Conservation (phyloP, 2,888 invertebrate genomes). For the Chorisops tibialis region DNA sequence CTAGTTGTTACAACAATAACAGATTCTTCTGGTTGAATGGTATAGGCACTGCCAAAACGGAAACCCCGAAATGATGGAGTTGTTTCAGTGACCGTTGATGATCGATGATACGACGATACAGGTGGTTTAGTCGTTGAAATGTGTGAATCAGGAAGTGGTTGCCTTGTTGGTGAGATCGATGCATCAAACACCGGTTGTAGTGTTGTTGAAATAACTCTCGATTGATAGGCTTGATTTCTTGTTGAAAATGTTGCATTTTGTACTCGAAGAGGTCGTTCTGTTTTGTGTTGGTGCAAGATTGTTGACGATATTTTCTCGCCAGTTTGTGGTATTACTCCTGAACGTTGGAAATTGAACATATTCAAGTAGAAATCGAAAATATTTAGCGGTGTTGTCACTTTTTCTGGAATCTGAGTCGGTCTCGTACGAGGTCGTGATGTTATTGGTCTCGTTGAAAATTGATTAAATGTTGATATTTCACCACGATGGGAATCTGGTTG, state of each 20-base stretch:
- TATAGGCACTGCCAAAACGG: conserved; percentile 4
- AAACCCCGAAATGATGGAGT: conserved; percentile 3
- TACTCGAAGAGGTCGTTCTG: too few species aligned
- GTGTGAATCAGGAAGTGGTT: neutral
- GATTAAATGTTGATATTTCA: neutral
- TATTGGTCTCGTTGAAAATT: conserved; percentile 10
- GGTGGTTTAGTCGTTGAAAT: neutral
- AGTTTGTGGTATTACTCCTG: too few species aligned
- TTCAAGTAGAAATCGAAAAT: conserved; percentile 26
- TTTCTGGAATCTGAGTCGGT: neutral
- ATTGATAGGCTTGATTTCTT: neutral
- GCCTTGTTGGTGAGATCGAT: neutral
- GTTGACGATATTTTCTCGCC: too few species aligned
- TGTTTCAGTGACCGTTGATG: neutral
- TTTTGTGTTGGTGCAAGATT: too few species aligned
- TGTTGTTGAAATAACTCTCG: neutral
- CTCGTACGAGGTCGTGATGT: neutral
- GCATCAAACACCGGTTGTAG: neutral
- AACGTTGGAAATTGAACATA: conserved; percentile 18
- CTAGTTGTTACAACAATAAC: neutral
- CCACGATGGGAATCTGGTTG: too few species aligned
- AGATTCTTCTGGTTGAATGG: too few species aligned
- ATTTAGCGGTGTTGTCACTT: neutral
- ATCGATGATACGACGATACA: neutral
- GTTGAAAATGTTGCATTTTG: too few species aligned